phyloP scores from a whole-genome alignment of 2,113 vertebrate species.

The Salminus brasiliensis region DNA sequence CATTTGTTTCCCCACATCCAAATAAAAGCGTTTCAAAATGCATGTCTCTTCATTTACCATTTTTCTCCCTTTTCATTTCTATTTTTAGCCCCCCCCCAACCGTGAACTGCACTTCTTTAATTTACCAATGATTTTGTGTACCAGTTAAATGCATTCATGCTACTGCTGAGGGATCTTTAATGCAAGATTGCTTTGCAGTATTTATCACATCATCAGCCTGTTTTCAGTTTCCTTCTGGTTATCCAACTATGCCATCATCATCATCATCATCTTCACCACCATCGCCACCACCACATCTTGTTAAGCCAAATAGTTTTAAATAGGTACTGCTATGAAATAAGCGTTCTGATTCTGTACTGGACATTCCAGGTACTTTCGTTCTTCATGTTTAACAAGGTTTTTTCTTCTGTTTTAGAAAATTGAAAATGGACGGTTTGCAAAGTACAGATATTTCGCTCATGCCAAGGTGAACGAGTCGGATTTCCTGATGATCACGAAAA shows the following conservation, averaged over 20 bases:
- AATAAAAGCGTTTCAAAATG: conserved; percentile 68
- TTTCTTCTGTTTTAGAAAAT: conserved; percentile 82
- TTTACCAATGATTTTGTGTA: too few species aligned
- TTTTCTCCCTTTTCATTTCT: background rate
- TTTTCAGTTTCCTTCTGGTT: background rate
- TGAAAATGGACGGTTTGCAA: conserved; percentile 97
- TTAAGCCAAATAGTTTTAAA: background rate
- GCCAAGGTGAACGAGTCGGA: conserved; percentile 95
- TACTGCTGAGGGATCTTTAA: background rate
- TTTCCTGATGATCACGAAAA: conserved; percentile 96
- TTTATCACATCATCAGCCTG: background rate
- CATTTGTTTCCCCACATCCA: conserved; percentile 45
- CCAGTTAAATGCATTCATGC: too few species aligned
- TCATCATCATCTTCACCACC: background rate
- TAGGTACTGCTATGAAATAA: background rate
- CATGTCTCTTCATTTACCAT: conserved; percentile 38
- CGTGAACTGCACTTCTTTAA: too few species aligned
- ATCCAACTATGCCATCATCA: background rate
- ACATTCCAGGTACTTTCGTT: background rate
- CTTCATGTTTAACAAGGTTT: conserved; percentile 39
- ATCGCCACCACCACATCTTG: background rate
- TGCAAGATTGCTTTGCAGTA: background rate
- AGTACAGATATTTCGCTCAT: conserved; percentile 93
- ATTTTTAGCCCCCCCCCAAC: background rate
- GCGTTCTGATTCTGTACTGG: background rate